A percentile compares a stretch with the other conserved stretches of the same genome.
phyloP scores from a whole-genome alignment of 2,797 vertebrate genomes.

The Coendou prehensilis region DNA sequence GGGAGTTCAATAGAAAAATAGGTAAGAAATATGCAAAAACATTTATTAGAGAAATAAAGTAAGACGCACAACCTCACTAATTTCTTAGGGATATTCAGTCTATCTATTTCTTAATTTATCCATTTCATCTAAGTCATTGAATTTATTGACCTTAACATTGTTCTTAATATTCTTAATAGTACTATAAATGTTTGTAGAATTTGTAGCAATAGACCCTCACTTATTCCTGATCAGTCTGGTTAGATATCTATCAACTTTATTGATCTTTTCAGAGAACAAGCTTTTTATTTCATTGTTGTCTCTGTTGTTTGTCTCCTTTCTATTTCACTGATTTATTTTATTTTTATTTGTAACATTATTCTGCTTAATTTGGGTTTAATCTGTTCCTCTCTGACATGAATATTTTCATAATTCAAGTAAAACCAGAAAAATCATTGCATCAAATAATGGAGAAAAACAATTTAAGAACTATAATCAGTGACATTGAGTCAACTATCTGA shows the following conservation, averaged over 20 bases:
- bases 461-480: slow-evolving; percentile 47
- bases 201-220: background rate
- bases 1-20: background rate
- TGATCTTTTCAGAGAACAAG: background rate
- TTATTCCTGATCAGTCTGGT: background rate
- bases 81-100: background rate
- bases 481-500: slow-evolving; percentile 54
- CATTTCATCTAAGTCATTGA: slow-evolving; percentile 12
- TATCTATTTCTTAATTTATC: background rate
- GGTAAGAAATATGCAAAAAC: background rate
- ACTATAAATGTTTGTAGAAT: background rate
- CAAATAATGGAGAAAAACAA: slow-evolving; percentile 24
- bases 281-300: background rate
- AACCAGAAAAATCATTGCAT: slow-evolving; percentile 65
- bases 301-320: background rate
- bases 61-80: background rate
- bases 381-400: slow-evolving; percentile 3
- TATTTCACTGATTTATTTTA: background rate
- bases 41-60: background rate
- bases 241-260: background rate
- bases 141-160: background rate
- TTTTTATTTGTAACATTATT: background rate
- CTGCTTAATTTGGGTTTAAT: background rate
- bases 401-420: slow-evolving; percentile 59
- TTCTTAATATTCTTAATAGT: background rate